Evolutionary conservation across 2,113 vertebrate species (phyloP).

Genomic region (Elgaria multicarinata): DNA sequence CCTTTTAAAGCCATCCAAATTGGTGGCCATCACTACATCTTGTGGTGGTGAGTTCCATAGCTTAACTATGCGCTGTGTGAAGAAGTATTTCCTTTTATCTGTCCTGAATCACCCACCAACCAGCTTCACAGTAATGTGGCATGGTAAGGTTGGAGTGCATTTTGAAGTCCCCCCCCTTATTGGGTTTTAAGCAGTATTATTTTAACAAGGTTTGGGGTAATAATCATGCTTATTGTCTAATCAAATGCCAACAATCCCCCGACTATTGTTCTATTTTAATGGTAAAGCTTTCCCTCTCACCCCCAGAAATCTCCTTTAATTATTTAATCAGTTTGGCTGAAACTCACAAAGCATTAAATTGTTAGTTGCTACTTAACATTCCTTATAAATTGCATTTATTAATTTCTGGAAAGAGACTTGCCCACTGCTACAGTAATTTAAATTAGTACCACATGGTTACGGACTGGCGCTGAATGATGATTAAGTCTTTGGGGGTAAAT

Average conservation of each 20-base stretch:
- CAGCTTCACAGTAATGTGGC: too few species aligned
- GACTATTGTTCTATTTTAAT: slow-evolving; percentile 72
- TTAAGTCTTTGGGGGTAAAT: slow-evolving; percentile 76
- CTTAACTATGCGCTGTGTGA: too few species aligned
- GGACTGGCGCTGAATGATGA: slow-evolving; percentile 73
- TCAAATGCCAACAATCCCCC: slow-evolving; percentile 55
- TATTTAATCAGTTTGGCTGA: slow-evolving; percentile 83
- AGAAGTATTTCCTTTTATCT: too few species aligned
- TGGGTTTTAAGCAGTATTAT: slow-evolving; percentile 64
- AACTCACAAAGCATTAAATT: slow-evolving; percentile 83
- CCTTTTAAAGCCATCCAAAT: too few species aligned
- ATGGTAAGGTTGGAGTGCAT: slow-evolving; percentile 37
- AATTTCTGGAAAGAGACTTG: slow-evolving; percentile 82
- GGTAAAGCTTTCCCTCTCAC: slow-evolving; percentile 69
- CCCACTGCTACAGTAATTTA: slow-evolving; percentile 80
- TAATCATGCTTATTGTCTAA: slow-evolving; percentile 53
- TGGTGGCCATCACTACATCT: too few species aligned
- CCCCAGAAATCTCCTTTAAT: slow-evolving; percentile 78
- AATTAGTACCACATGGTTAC: slow-evolving; percentile 82
- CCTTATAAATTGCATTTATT: slow-evolving; percentile 87
- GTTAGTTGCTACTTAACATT: slow-evolving; percentile 87
- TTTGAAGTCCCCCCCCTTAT: slow-evolving; percentile 51
- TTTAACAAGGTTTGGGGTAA: slow-evolving; percentile 71
- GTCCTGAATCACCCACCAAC: too few species aligned
- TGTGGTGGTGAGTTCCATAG: too few species aligned